Percentiles rank a stretch among this genome's conserved stretches.
Evolutionary conservation across 1,140 invertebrate genomes (phyloP).

Genomic region (Palaemon carinicauda): DNA sequence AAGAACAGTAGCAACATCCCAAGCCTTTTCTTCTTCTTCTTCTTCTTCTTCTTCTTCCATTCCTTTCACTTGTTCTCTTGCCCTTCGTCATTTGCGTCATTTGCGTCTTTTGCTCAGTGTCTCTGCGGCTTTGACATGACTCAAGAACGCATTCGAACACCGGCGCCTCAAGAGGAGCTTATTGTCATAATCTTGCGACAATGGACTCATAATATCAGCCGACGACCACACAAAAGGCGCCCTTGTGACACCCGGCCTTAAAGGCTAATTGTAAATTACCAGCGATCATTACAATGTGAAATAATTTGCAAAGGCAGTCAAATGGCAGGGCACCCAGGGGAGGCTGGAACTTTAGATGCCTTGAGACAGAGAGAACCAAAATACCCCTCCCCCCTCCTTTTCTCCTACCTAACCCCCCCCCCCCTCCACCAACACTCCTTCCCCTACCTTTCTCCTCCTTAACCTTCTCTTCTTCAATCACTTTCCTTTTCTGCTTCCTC

Average conservation of each 20-base stretch:
- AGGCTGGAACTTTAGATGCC: not conserved
- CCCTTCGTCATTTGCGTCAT: not conserved
- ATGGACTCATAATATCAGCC: constrained; percentile 35
- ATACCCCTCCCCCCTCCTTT: not conserved
- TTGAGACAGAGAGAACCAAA: not conserved
- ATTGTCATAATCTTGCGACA: constrained; percentile 39
- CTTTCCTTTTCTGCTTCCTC: not conserved
- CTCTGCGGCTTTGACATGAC: not conserved
- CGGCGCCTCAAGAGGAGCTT: not conserved
- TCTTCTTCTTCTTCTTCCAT: not conserved
- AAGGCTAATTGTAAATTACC: constrained; percentile 17
- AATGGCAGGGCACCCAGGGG: not conserved
- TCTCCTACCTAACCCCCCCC: not conserved
- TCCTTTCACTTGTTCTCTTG: not conserved
- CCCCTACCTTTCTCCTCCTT: not conserved
- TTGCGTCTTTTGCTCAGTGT: not conserved
- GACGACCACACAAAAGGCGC: constrained; percentile 24
- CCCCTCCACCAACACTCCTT: not conserved
- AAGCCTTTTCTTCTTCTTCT: too few relatives aligned
- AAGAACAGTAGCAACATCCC: too few relatives aligned
- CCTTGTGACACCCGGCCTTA: constrained; percentile 21
- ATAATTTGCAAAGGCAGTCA: constrained; percentile 43
- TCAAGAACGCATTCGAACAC: constrained; percentile 4
- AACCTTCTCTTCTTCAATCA: not conserved
- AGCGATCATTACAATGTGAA: constrained; percentile 38